A percentile compares a stretch with the other conserved stretches of the same genome.
Evolutionary conservation across 2,888 invertebrate genomes (phyloP).

Genomic region (Phasia obesa): DNA sequence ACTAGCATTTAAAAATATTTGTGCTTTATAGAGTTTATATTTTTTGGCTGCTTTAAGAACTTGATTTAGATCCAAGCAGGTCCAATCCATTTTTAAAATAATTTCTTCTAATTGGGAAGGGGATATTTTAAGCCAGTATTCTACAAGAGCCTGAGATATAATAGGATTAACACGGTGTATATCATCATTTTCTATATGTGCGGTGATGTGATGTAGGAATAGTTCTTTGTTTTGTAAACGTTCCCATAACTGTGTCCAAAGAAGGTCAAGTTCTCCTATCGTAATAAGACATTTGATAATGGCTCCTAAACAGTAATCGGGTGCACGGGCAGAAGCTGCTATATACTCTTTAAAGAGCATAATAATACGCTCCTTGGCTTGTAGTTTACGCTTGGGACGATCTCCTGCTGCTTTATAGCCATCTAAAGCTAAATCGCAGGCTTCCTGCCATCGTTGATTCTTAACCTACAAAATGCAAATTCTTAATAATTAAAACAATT

Average conservation of each 20-base stretch:
- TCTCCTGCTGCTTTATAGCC: conserved; percentile 81
- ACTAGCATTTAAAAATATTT: conserved; percentile 89
- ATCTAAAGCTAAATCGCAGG: conserved; percentile 84
- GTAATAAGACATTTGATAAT: conserved; percentile 81
- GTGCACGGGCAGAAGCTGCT: conserved; percentile 80
- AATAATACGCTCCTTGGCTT: conserved; percentile 81
- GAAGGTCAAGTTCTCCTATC: conserved; percentile 83
- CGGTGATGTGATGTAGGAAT: conserved; percentile 88
- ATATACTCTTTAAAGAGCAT: conserved; percentile 83
- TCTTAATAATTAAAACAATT: not conserved
- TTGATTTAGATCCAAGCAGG: conserved; percentile 90
- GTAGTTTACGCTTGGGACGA: conserved; percentile 81
- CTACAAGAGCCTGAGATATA: conserved; percentile 88
- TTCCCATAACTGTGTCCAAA: conserved; percentile 87
- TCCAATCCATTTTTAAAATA: conserved; percentile 88
- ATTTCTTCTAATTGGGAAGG: conserved; percentile 87
- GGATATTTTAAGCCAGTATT: conserved; percentile 85
- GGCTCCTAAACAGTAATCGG: conserved; percentile 81
- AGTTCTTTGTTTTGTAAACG: conserved; percentile 83
- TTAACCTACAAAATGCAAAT: conserved; percentile 77
- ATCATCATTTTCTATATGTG: conserved; percentile 87
- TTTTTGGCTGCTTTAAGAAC: conserved; percentile 82
- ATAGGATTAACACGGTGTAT: conserved; percentile 86
- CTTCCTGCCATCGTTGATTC: conserved; percentile 84
- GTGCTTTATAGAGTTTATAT: conserved; percentile 80